A percentile compares a stretch with the other conserved stretches of the same genome.
Conservation (phyloP, 1,140 invertebrate species). For the Drosophila sp. region DNA sequence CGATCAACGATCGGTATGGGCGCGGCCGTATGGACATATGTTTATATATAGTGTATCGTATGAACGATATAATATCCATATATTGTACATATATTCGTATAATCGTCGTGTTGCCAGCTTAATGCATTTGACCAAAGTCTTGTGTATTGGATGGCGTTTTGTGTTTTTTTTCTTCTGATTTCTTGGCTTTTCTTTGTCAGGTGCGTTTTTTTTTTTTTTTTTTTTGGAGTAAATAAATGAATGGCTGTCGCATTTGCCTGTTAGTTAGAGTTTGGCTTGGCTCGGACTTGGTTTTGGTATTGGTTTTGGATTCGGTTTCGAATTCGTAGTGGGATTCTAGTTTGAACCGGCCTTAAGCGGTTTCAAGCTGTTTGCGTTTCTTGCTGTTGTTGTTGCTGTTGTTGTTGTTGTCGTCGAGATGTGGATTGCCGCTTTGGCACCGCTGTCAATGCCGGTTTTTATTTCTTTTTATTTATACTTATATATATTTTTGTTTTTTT, state of each 20-base stretch:
- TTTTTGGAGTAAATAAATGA: constrained; percentile 39
- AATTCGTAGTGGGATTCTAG: constrained; percentile 59
- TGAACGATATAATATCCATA: constrained; percentile 4
- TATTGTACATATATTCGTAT: background rate
- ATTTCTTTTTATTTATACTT: constrained; percentile 23
- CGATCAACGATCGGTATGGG: background rate
- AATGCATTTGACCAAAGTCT: constrained; percentile 25
- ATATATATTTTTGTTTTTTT: constrained; percentile 20
- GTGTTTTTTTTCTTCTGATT: constrained; percentile 17
- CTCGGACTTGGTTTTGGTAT: constrained; percentile 27
- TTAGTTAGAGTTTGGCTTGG: constrained; percentile 37
- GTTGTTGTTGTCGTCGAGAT: constrained; percentile 1
- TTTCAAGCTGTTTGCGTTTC: constrained; percentile 53
- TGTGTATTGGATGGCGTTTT: constrained; percentile 20
- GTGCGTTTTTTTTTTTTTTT: background rate
- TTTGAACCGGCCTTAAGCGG: constrained; percentile 70
- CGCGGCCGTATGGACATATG: background rate
- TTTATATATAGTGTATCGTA: background rate
- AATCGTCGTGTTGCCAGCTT: constrained; percentile 4
- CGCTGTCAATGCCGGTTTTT: constrained; percentile 63
- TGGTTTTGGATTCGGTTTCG: constrained; percentile 4
- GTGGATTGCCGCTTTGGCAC: constrained; percentile 25
- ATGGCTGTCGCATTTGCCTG: constrained; percentile 48
- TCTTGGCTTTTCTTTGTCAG: constrained; percentile 39
- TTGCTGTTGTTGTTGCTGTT: constrained; percentile 17